Base-by-base conservation (phyloP, 2,113 vertebrate species). In the Morone chrysops region DNA sequence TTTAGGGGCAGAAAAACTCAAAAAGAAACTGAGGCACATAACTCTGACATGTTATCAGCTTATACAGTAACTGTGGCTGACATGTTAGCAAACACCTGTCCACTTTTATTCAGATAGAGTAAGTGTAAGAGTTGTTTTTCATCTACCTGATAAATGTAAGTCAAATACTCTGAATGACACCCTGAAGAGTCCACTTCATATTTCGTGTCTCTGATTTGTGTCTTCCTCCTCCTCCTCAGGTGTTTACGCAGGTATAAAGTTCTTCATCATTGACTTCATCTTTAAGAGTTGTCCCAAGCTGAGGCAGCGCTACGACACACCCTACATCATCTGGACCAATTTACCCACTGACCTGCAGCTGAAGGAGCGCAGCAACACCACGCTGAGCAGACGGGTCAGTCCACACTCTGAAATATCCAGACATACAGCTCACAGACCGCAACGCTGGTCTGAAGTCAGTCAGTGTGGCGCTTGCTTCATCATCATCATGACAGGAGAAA, bases 181-280 rank as follows among this genome's bases (percentile, higher is more conserved):
- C 4, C 48, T 6, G 31, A 31, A 31, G 31, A 31, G 31, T 31
- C 31, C 31, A 31, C 31, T 31, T 31, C 31, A 31, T 31, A 31
- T 31, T 31, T 31, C 31, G 36, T 9, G 50, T 54, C 59, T 56
- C 38, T 48, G 50, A 54, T 47, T 36, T 3, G 17, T 38, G 25
- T 74, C 70, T 5, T 18, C 40, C 63, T 31, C 31, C 31, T 38
- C 31, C 50, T 20, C 38, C 66, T 70, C 89, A 99, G 98, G 97
- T 8, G 93, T 99, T 8, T 99, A 99, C 16, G 97, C 96, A 0
- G 98, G 98, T 22, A 92, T 99, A 85, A 99, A 99, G 90, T 99
- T 99, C 93, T 99, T 99, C 92, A 95, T 99, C 77, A 97, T 99
- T 16, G 97, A 99, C 91, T 99, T 98, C 81, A 93, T 99, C 94